Evolutionary conservation across 2,797 vertebrate species (phyloP).

Genomic region (Lithobates sylvaticus): DNA sequence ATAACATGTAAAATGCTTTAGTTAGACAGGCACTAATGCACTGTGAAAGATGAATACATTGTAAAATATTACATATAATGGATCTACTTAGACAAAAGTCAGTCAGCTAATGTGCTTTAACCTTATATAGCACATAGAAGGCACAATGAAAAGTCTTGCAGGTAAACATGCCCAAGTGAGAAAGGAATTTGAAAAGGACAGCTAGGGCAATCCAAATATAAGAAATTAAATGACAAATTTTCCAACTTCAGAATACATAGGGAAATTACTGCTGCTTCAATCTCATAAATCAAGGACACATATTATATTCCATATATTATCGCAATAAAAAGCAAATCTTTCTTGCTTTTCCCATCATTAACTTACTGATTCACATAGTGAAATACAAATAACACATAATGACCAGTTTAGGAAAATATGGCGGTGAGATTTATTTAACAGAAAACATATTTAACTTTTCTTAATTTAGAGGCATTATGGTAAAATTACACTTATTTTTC

Average conservation of each 20-base stretch:
- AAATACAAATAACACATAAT: not conserved
- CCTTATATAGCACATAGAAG: slow-evolving; percentile 14
- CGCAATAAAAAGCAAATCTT: not conserved
- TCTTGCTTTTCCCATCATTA: not conserved
- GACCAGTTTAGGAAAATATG: too few species aligned
- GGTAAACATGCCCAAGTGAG: slow-evolving; percentile 27
- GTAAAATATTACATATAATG: slow-evolving; percentile 36
- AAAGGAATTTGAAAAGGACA: slow-evolving; percentile 20
- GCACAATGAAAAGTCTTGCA: not conserved
- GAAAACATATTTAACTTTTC: too few species aligned
- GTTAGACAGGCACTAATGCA: slow-evolving; percentile 14
- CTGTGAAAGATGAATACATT: slow-evolving; percentile 23
- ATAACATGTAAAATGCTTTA: slow-evolving; percentile 25
- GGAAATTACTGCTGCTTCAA: not conserved
- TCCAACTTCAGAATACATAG: not conserved
- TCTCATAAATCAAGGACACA: not conserved
- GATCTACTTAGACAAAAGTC: not conserved
- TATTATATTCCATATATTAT: not conserved
- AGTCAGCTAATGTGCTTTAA: slow-evolving; percentile 23
- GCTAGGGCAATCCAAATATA: not conserved
- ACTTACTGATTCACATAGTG: not conserved
- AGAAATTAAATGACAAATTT: not conserved
- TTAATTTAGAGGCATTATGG: not conserved
- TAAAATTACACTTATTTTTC: not conserved
- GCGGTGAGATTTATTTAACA: too few species aligned